Evolutionary conservation across 2,797 vertebrate species (phyloP), one percentile per base, ranked within the genome.

Genomic region (Tenualosa ilisha): DNA sequence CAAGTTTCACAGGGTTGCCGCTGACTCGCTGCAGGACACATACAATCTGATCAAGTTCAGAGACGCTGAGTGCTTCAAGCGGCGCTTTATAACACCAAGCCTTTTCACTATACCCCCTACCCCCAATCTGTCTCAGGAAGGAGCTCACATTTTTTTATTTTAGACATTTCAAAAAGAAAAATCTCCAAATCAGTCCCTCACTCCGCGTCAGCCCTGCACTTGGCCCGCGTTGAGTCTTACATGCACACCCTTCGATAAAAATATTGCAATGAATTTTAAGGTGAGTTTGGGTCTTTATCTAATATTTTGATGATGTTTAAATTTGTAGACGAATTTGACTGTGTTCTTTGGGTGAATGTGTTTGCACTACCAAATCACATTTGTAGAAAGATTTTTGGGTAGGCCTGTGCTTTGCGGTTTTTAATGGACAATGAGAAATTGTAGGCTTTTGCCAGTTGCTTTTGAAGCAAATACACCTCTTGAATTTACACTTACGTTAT

Each of bases 31-130:
- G 96, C 97, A 97, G 97, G 97, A 98, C 97, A 96, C 95, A 94
- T 91, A 96, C 94, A 96, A 97, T 97, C 97, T 98, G 97, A 98
- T 97, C 97, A 98, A 98, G 97, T 98, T 98, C 97, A 98, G 96
- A 97, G 97, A 94, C 96, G 94, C 96, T 95, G 94, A 97, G 96
- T 96, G 94, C 96, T 97, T 97, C 96, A 97, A 97, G 97, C 96
- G 95, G 97, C 91, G 96, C 97, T 97, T 97, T 97, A 94, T 96
- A 97, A 97, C 96, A 93, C 94, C 95, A 93, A 94, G 90, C 92
- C 87, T 97, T 97, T 95, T 96, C 95, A 94, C 72, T 46, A 46
- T 95, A 91, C 89, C 94, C 93, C 89, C 93, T 89, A 85, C 87
- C 93, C 94, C 94, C 95, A 95, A 75, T 94, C 95, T 94, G 93